phyloP scores from a whole-genome alignment of 2,888 invertebrate species.

The Allacma fusca region DNA sequence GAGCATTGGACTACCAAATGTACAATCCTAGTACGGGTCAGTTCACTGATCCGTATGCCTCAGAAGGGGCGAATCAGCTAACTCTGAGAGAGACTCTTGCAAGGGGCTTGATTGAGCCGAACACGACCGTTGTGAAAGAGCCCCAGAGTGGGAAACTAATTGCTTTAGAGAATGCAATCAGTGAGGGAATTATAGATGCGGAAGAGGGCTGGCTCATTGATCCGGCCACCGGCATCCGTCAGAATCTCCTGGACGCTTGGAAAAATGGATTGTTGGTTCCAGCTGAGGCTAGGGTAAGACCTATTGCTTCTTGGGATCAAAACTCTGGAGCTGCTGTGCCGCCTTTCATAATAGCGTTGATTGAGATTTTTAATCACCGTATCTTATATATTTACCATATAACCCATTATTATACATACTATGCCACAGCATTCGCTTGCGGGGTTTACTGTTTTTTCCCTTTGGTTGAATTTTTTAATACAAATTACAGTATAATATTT shows the following conservation, averaged over 20 bases:
- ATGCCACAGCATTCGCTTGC: slow-evolving; percentile 19
- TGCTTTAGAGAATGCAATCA: slow-evolving; percentile 79
- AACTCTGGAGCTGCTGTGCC: slow-evolving; percentile 37
- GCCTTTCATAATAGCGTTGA: slow-evolving; percentile 34
- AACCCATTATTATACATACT: neutral
- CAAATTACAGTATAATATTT: too few species aligned
- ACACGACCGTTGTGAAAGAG: slow-evolving; percentile 85
- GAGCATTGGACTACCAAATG: slow-evolving; percentile 80
- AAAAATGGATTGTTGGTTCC: slow-evolving; percentile 87
- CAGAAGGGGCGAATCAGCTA: slow-evolving; percentile 72
- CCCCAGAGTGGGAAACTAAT: slow-evolving; percentile 78
- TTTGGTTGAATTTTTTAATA: neutral
- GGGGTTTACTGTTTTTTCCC: slow-evolving; percentile 23
- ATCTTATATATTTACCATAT: neutral
- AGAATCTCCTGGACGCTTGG: slow-evolving; percentile 84
- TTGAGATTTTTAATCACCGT: slow-evolving; percentile 23
- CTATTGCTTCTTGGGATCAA: slow-evolving; percentile 40
- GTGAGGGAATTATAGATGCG: slow-evolving; percentile 75
- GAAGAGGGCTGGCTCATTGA: slow-evolving; percentile 75
- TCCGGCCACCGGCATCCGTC: slow-evolving; percentile 65
- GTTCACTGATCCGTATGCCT: slow-evolving; percentile 80
- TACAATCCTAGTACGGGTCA: slow-evolving; percentile 81
- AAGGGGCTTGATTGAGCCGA: slow-evolving; percentile 81
- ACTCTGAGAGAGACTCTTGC: slow-evolving; percentile 80
- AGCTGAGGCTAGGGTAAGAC: slow-evolving; percentile 86